Conservation (phyloP, 2,888 invertebrate genomes). For the Kryphioiulus occultus region DNA sequence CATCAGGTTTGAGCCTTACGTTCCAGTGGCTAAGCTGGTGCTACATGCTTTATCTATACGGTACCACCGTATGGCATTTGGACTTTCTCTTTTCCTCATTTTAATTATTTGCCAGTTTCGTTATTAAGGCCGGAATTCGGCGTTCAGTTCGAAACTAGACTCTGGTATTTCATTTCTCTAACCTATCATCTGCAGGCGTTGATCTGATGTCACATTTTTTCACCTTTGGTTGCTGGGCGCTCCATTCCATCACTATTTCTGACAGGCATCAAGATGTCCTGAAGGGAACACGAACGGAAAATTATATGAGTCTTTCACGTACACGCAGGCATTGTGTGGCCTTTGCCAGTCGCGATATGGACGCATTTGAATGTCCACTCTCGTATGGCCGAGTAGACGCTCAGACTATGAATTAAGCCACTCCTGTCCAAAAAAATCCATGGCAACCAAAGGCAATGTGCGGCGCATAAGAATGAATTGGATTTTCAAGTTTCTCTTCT, state of each 20-base stretch:
- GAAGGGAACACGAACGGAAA: neutral
- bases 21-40: too few species aligned
- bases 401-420: conserved; percentile 6
- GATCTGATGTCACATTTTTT: neutral
- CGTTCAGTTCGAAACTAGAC: neutral
- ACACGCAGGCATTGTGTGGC: neutral
- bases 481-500: neutral
- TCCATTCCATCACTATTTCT: neutral
- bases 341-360: neutral
- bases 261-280: neutral
- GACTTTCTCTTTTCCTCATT: neutral
- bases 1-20: too few species aligned
- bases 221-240: neutral
- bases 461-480: conserved; percentile 13
- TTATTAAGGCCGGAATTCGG: neutral
- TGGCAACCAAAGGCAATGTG: conserved; percentile 7
- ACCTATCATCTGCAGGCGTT: conserved; percentile 2
- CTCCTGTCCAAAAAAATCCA: neutral
- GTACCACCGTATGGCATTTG: too few species aligned
- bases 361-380: conserved; percentile 24
- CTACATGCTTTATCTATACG: too few species aligned
- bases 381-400: neutral
- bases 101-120: neutral
- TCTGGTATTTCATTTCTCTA: neutral
- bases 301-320: neutral